phyloP scores from a whole-genome alignment of 2,113 vertebrate species.

The Circaetus gallicus region DNA sequence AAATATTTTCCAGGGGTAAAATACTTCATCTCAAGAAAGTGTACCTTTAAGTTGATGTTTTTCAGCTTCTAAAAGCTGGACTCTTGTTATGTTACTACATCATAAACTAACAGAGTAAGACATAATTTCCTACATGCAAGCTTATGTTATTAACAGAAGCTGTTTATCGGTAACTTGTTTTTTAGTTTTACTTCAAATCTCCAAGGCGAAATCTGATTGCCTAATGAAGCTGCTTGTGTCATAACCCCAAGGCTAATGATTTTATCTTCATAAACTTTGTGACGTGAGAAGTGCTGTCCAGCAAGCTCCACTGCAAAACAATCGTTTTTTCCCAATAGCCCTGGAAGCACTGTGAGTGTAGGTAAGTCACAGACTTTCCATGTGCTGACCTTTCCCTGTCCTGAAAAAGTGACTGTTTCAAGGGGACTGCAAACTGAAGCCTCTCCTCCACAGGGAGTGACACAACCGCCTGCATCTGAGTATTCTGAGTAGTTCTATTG shows the following conservation, averaged over 20 bases:
- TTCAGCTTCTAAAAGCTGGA: background rate
- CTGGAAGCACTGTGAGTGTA: background rate
- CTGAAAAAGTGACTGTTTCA: background rate
- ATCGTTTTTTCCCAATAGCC: background rate
- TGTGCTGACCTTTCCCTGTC: background rate
- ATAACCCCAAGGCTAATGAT: background rate
- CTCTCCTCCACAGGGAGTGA: background rate
- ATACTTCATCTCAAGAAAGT: background rate
- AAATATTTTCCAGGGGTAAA: background rate
- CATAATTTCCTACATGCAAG: background rate
- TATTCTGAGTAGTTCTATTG: background rate
- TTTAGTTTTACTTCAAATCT: background rate
- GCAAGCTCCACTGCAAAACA: background rate
- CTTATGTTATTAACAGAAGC: background rate
- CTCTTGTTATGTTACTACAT: background rate
- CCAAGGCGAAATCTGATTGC: background rate
- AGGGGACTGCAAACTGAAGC: background rate
- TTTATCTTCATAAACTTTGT: background rate
- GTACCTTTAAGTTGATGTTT: background rate
- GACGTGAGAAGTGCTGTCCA: background rate
- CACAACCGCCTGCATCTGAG: background rate
- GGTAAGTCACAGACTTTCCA: background rate
- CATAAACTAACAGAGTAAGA: background rate
- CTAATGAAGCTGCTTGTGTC: background rate
- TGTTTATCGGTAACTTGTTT: background rate